Evolutionary conservation across 2,888 invertebrate genomes (phyloP).

Genomic region (Chironomus tentans): DNA sequence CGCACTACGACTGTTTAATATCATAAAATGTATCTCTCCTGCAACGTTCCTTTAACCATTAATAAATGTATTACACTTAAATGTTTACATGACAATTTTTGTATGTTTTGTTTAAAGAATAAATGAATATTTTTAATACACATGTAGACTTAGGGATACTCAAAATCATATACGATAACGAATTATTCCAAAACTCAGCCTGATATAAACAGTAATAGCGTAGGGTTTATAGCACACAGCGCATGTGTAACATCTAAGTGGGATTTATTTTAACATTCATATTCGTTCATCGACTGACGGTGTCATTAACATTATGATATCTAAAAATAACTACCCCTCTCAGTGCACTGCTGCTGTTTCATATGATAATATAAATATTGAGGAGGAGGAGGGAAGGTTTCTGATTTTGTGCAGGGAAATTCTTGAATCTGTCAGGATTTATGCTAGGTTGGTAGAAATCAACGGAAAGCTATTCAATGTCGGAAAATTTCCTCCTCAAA

Average conservation of each 20-base stretch:
- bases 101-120: background rate
- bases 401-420: background rate
- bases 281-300: background rate
- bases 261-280: slow-evolving; percentile 17
- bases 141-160: background rate
- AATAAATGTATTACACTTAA: too few species aligned
- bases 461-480: slow-evolving; percentile 27
- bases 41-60: background rate
- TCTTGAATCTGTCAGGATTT: slow-evolving; percentile 1
- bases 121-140: background rate
- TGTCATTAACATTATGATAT: background rate
- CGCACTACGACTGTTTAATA: background rate
- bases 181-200: background rate
- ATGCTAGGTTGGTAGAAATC: slow-evolving; percentile 26
- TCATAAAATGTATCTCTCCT: background rate
- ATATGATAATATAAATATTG: background rate
- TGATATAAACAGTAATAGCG: background rate
- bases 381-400: background rate
- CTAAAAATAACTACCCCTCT: slow-evolving; percentile 26
- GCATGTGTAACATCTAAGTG: slow-evolving; percentile 20
- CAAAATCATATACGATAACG: background rate
- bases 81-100: background rate
- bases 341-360: slow-evolving; percentile 8
- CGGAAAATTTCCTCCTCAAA: slow-evolving; percentile 10
- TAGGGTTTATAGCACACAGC: background rate